A percentile compares a stretch with the other conserved stretches of the same genome.
phyloP scores from a whole-genome alignment of 1,140 invertebrate species.

The Listronotus bonariensis region DNA sequence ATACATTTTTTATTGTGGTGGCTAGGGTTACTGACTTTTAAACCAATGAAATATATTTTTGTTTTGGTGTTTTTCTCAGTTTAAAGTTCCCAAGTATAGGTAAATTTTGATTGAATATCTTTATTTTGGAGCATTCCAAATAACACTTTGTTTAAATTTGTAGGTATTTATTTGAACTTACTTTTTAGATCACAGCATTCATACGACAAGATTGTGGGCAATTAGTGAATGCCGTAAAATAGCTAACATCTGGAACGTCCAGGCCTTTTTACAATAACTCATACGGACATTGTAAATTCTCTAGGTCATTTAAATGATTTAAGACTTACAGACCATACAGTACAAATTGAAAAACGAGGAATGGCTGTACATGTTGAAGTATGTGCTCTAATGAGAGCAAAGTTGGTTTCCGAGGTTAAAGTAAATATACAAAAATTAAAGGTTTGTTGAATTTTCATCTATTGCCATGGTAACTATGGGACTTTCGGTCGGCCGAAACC shows the following conservation, averaged over 20 bases:
- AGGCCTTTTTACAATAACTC: constrained; percentile 60
- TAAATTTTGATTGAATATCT: no score
- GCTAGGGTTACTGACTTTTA: no score
- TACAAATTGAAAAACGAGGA: constrained; percentile 58
- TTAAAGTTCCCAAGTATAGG: no score
- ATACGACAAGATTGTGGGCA: constrained; percentile 75
- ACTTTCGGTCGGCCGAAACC: no score
- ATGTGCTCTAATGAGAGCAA: constrained; percentile 76
- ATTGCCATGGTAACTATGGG: no score
- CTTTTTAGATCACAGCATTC: constrained; percentile 72
- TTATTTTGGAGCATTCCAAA: no score
- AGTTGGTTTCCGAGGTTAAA: constrained; percentile 75
- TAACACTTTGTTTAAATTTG: no score
- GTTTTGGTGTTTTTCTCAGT: no score
- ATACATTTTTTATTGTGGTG: no score
- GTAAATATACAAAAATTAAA: constrained; percentile 73
- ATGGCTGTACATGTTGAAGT: constrained; percentile 63
- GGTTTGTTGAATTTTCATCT: no score
- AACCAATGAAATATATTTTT: no score
- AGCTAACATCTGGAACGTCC: constrained; percentile 74
- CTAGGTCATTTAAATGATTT: constrained; percentile 66
- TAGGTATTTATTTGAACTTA: background rate
- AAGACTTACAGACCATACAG: constrained; percentile 66
- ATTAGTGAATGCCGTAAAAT: constrained; percentile 69
- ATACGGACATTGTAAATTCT: constrained; percentile 70